These are phyloP conservation scores for Atrichornis clamosus DNA, from an alignment of 2,113 vertebrate genomes.

Conservation along the genomic window DNA sequence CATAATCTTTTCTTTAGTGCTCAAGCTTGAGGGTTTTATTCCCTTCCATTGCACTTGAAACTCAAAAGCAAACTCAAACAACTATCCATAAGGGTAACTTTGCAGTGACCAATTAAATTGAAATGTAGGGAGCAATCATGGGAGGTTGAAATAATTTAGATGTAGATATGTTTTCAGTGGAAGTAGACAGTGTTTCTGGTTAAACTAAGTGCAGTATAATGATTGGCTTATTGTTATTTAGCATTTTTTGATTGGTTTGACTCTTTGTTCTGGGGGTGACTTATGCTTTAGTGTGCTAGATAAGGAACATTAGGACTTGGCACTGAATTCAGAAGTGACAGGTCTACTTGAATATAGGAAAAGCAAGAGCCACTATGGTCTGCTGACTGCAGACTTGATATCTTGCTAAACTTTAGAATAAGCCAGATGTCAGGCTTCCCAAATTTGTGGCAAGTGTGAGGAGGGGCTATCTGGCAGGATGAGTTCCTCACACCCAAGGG, in stretches of 20 bases:
- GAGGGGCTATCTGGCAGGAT: not conserved
- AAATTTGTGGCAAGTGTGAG: not conserved
- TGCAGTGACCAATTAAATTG: not conserved
- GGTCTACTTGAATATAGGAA: accelerated
- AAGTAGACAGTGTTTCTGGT: not conserved
- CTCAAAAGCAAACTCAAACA: not conserved
- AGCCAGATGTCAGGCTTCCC: not conserved
- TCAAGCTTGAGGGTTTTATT: not conserved
- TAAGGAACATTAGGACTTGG: not conserved
- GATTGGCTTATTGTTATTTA: not conserved
- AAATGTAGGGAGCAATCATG: not conserved
- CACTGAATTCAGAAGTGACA: not conserved
- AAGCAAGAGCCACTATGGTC: not conserved
- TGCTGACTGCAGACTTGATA: not conserved
- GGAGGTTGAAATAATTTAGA: not conserved
- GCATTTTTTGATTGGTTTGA: not conserved
- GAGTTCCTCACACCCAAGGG: not conserved
- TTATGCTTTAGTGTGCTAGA: not conserved
- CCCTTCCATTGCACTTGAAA: not conserved
- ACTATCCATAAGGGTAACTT: accelerated
- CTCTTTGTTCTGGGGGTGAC: not conserved
- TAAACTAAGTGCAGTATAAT: not conserved
- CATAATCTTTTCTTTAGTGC: not conserved
- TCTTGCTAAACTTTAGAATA: not conserved
- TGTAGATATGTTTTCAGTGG: not conserved